Conservation (phyloP, 2,888 invertebrate species). For the Boloria selene region DNA sequence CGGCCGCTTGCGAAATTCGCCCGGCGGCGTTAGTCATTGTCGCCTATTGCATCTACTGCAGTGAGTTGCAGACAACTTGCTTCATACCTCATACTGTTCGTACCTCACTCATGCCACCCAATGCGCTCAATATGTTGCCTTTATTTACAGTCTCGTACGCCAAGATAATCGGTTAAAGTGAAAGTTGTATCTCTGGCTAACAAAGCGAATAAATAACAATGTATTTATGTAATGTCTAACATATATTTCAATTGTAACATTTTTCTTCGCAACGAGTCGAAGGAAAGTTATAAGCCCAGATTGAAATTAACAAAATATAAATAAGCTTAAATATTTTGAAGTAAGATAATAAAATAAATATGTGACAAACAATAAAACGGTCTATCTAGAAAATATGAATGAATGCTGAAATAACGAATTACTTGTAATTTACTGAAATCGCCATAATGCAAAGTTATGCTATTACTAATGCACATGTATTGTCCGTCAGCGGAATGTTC, state of each 20-base stretch:
- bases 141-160: conserved; percentile 31
- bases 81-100: conserved; percentile 32
- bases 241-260: background rate
- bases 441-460: conserved; percentile 45
- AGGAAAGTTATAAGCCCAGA: background rate
- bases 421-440: conserved; percentile 5
- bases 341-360: no score
- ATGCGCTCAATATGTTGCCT: conserved; percentile 31
- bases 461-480: conserved; percentile 60
- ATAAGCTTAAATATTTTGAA: background rate
- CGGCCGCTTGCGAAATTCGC: conserved; percentile 68
- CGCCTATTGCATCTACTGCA: conserved; percentile 60
- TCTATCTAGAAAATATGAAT: background rate
- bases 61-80: conserved; percentile 44
- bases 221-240: background rate
- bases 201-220: conserved; percentile 13
- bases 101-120: conserved; percentile 23
- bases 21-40: conserved; percentile 72
- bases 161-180: conserved; percentile 35
- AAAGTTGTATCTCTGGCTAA: conserved; percentile 27
- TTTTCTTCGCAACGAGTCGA: background rate
- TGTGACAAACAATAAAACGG: background rate
- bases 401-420: conserved; percentile 4
- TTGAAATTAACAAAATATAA: background rate
- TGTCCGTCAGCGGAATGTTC: conserved; percentile 69